Conservation (phyloP, 1,140 invertebrate genomes). For the Lucilia cuprina region DNA sequence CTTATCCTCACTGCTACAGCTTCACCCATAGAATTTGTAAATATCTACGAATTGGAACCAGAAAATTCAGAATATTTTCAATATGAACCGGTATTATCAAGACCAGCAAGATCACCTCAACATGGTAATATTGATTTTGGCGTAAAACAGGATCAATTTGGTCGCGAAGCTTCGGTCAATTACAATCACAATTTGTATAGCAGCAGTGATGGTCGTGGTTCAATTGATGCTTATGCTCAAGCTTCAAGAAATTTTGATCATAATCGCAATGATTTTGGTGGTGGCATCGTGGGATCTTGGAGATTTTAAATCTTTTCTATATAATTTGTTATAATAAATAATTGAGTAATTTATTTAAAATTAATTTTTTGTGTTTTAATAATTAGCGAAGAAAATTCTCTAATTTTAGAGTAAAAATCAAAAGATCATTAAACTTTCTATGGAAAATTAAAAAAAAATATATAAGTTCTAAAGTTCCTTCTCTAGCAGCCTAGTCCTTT, state of each 20-base stretch:
- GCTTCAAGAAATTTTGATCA: conserved; percentile 48
- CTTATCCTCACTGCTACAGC: not conserved
- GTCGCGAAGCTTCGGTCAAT: not conserved
- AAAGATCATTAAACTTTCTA: too few species aligned
- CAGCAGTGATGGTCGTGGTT: conserved; percentile 48
- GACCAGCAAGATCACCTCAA: not conserved
- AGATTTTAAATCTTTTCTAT: conserved; percentile 41
- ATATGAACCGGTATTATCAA: not conserved
- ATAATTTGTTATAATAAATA: too few species aligned
- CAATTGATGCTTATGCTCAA: conserved; percentile 53
- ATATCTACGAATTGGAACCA: not conserved
- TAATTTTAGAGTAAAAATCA: too few species aligned
- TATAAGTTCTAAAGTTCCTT: too few species aligned
- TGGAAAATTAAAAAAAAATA: too few species aligned
- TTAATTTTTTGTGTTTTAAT: not conserved
- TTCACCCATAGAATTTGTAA: not conserved
- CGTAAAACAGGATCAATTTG: not conserved
- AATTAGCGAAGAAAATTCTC: too few species aligned
- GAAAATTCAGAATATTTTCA: not conserved
- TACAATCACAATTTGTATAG: not conserved
- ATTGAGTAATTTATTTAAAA: not conserved
- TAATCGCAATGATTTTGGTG: conserved; percentile 48
- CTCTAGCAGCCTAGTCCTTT: too few species aligned
- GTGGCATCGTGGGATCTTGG: conserved; percentile 41
- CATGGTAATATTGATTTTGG: not conserved